Evolutionary conservation across 2,113 vertebrate species (phyloP).

Genomic region (Crotalus tigris): DNA sequence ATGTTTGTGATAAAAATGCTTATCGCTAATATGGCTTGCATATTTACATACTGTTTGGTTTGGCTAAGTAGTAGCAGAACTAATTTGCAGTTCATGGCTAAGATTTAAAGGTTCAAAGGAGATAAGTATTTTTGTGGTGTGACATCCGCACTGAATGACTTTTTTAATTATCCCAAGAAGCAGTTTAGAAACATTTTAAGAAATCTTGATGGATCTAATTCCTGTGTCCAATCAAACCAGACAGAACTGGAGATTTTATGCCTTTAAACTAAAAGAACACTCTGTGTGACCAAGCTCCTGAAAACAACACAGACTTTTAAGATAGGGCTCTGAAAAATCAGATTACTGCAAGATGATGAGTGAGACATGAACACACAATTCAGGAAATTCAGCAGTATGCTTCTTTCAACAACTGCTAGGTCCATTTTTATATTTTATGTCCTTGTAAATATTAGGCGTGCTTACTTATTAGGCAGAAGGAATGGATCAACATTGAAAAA

Average conservation of each 20-base stretch:
- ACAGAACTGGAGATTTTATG: slow-evolving; percentile 37
- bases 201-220: slow-evolving; percentile 55
- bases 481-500: background rate
- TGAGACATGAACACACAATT: slow-evolving; percentile 8
- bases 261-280: slow-evolving; percentile 55
- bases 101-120: slow-evolving; percentile 53
- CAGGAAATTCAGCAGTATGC: background rate
- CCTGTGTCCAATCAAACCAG: slow-evolving; percentile 55
- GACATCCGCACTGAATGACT: slow-evolving; percentile 59
- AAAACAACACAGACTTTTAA: slow-evolving; percentile 41
- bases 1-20: background rate
- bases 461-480: background rate
- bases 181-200: slow-evolving; percentile 58
- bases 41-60: slow-evolving; percentile 49
- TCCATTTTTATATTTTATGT: slow-evolving; percentile 23
- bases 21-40: slow-evolving; percentile 34
- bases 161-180: slow-evolving; percentile 59
- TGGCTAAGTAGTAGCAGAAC: slow-evolving; percentile 51
- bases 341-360: slow-evolving; percentile 5
- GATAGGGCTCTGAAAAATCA: slow-evolving; percentile 2
- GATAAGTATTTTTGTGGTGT: slow-evolving; percentile 53
- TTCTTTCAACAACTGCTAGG: background rate
- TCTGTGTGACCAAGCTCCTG: slow-evolving; percentile 34
- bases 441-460: background rate
- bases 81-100: slow-evolving; percentile 46